Evolutionary conservation across 1,140 invertebrate genomes (phyloP).

Genomic region (Cecropterus lyciades): DNA sequence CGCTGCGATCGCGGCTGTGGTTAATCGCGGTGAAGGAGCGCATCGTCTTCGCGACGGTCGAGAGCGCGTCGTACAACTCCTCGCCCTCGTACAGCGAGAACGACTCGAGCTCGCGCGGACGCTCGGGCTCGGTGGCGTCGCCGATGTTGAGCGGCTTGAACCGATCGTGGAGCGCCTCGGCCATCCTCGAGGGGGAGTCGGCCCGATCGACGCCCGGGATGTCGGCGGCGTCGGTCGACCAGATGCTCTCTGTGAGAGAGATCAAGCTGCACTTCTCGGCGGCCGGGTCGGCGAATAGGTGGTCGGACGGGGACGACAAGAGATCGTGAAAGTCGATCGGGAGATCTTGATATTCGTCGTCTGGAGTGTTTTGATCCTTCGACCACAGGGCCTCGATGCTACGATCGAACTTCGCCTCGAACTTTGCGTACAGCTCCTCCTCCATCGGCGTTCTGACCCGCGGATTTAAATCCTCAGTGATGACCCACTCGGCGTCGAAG

Average conservation of each 20-base stretch:
- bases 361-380: slow-evolving; percentile 75
- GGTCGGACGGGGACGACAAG: slow-evolving; percentile 83
- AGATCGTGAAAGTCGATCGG: slow-evolving; percentile 85
- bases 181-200: slow-evolving; percentile 55
- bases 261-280: slow-evolving; percentile 69
- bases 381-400: slow-evolving; percentile 88
- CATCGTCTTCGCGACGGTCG: slow-evolving; percentile 68
- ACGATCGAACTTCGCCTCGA: slow-evolving; percentile 88
- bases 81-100: slow-evolving; percentile 66
- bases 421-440: slow-evolving; percentile 85
- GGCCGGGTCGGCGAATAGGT: slow-evolving; percentile 69
- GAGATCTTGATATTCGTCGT: slow-evolving; percentile 84
- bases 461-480: slow-evolving; percentile 64
- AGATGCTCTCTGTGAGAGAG: slow-evolving; percentile 72
- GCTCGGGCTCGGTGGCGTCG: slow-evolving; percentile 52
- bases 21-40: slow-evolving; percentile 83
- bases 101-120: slow-evolving; percentile 53
- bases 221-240: slow-evolving; percentile 63
- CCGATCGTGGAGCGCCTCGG: slow-evolving; percentile 70
- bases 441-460: slow-evolving; percentile 72
- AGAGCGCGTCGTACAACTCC: slow-evolving; percentile 67
- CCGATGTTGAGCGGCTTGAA: slow-evolving; percentile 70
- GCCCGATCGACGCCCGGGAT: slow-evolving; percentile 41
- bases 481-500: slow-evolving; percentile 68
- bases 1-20: slow-evolving; percentile 85